Evolutionary conservation across 2,113 vertebrate genomes (phyloP), one percentile per base, ranked within the genome.

Genomic region (Vanacampus margaritifer): DNA sequence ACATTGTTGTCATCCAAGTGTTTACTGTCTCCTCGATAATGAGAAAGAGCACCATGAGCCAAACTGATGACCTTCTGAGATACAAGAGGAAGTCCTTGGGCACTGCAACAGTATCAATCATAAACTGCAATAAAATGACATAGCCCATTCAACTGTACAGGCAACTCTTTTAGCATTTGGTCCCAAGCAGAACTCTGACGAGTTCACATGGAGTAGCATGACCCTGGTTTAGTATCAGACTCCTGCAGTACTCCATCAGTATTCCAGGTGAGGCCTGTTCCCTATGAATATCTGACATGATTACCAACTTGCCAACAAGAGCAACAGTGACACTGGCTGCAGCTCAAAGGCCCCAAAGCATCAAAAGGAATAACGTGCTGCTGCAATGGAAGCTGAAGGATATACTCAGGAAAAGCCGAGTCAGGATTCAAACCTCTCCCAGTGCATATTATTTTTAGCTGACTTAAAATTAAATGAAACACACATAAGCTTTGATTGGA

Each of bases 261-360:
- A 88, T 87, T 81, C 83, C 61, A 68, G 76, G 73, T 74, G 74
- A 76, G 70, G 48, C 53, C 41, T 64, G 73, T 46, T 65, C 58
- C 67, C 65, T 67, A 80, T 90, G 84, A 89, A 88, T 90, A 88
- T 85, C 80, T 87, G 73, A 88, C 71, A 19, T 37, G 69, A 76
- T 82, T 32, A 19, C 60, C 73, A 64, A 74, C 74, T 84, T 9
- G 50, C 74, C 72, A 76, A 64, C 59, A 37, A 75, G 65, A 17
- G 10, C 60, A 24, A 71, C 39, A 35, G 84, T 82, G 75, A 82
- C 74, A 64, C 71, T 76, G 76, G 79, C 83, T 72, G 37, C 72
- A 75, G 79, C 86, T 88, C 86, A 88, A 86, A 88, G 82, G 78
- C 69, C 87, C 82, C 71, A 84, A 85, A 81, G 78, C 80, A 86